Base-by-base conservation (phyloP, 2,888 invertebrate genomes). In the Volucella zonaria region DNA sequence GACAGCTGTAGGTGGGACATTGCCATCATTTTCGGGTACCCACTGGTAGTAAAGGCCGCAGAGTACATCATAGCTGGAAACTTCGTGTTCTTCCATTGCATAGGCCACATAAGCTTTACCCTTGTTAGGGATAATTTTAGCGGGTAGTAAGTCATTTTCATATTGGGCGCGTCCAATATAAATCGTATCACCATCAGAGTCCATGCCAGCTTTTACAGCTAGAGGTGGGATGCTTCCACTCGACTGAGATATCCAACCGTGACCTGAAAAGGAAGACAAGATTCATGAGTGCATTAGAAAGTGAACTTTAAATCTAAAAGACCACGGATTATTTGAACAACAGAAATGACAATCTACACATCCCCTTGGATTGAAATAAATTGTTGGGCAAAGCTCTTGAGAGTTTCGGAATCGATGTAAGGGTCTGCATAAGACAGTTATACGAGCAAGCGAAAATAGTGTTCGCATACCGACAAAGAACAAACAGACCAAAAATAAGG, bases 101-200 rank as follows among this genome's bases (percentile, higher is more conserved):
- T 93, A 93, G 9, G 93, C 91, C 61, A 96, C 92, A 89, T 95
- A 96, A 45, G 95, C 95, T 11, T 94, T 94, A 68, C 93, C 89
- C 89, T 93, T 93, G 47, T 92, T 93, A 1, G 94, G 94, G 15
- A 94, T 93, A 0, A 94, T 92, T 91, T 94, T 95, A 0, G 94
- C 94, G 2, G 94, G 94, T 45, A 94, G 86, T 91, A 93, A 91
- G 88, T 94, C 94, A 18, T 93, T 95, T 78, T 93, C 93, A 88
- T 95, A 94, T 75, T 92, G 93, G 0, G 94, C 94, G 64, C 96
- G 93, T 0, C 96, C 96, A 0, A 96, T 95, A 90, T 94, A 96
- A 88, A 97, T 95, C 66, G 93, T 92, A 1, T 93, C 93, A 0
- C 96, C 96, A 87, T 96, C 96, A 12, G 91, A 91, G 89, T 96